These are phyloP conservation scores for Drosophila sucinea DNA, from an alignment of 1,140 invertebrate species.

Conservation along the genomic window DNA sequence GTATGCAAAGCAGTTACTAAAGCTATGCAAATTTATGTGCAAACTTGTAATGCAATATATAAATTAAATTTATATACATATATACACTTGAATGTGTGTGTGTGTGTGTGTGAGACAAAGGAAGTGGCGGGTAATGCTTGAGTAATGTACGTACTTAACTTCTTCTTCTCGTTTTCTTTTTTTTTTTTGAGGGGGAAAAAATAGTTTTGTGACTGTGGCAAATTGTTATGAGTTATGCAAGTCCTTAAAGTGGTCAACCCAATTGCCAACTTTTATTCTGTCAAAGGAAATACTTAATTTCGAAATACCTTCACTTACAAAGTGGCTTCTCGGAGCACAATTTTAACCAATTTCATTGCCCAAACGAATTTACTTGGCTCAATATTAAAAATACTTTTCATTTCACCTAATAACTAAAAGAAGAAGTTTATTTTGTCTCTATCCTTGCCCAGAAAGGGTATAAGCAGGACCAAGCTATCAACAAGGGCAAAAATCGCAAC, in stretches of 20 bases:
- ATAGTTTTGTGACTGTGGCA: not conserved
- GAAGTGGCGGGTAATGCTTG: conserved; percentile 26
- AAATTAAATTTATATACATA: conserved; percentile 54
- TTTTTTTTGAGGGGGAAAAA: not conserved
- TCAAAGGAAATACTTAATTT: not conserved
- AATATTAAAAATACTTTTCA: too few relatives aligned
- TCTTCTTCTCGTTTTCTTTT: not conserved
- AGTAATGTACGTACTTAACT: conserved; percentile 48
- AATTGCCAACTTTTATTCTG: not conserved
- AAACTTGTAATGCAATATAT: conserved; percentile 75
- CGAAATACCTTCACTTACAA: not conserved
- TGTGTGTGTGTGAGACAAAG: conserved; percentile 23
- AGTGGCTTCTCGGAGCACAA: too few relatives aligned
- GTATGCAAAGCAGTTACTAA: conserved; percentile 58
- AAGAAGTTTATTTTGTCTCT: too few relatives aligned
- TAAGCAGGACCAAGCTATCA: too few relatives aligned
- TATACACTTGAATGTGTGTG: not conserved
- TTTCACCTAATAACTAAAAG: too few relatives aligned
- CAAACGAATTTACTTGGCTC: too few relatives aligned
- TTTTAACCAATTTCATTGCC: too few relatives aligned
- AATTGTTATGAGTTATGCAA: conserved; percentile 11
- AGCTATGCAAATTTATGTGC: conserved; percentile 59
- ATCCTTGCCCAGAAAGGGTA: too few relatives aligned
- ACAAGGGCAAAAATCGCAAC: too few relatives aligned
- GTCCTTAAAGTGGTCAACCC: not conserved